phyloP scores from a whole-genome alignment of 2,888 invertebrate genomes.

The Drosophila formosana region DNA sequence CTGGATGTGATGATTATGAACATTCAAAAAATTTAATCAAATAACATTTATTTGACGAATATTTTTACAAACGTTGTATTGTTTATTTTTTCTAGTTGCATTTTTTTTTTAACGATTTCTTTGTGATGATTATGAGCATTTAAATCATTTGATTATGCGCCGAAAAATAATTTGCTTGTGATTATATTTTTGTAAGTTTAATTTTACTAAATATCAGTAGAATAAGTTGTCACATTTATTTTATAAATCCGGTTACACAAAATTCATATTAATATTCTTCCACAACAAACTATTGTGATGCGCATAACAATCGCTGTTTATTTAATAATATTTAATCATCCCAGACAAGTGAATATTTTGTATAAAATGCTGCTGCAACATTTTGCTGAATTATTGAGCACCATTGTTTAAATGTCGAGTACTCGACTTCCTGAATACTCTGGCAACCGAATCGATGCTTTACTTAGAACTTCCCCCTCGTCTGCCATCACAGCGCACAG shows the following conservation, averaged over 20 bases:
- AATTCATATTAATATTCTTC: neutral
- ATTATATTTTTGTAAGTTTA: too few relatives aligned
- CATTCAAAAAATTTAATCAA: too few relatives aligned
- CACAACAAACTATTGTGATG: neutral
- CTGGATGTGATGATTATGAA: too few relatives aligned
- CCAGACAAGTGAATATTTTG: neutral
- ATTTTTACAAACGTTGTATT: too few relatives aligned
- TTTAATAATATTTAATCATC: neutral
- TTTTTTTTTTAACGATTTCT: too few relatives aligned
- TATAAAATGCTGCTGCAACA: neutral
- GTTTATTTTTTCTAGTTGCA: too few relatives aligned
- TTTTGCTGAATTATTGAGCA: neutral
- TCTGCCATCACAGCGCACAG: neutral
- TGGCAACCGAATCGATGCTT: neutral
- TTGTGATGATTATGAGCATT: too few relatives aligned
- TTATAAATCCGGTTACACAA: neutral
- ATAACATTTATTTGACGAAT: too few relatives aligned
- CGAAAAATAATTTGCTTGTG: too few relatives aligned
- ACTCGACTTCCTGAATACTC: neutral
- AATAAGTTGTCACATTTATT: neutral
- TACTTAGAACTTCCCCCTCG: slow-evolving; percentile 1
- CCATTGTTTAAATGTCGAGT: neutral
- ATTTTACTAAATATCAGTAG: too few relatives aligned
- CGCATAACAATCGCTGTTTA: neutral
- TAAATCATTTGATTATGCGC: too few relatives aligned